phyloP scores from a whole-genome alignment of 2,113 vertebrate species.

The Notiomystis cincta region DNA sequence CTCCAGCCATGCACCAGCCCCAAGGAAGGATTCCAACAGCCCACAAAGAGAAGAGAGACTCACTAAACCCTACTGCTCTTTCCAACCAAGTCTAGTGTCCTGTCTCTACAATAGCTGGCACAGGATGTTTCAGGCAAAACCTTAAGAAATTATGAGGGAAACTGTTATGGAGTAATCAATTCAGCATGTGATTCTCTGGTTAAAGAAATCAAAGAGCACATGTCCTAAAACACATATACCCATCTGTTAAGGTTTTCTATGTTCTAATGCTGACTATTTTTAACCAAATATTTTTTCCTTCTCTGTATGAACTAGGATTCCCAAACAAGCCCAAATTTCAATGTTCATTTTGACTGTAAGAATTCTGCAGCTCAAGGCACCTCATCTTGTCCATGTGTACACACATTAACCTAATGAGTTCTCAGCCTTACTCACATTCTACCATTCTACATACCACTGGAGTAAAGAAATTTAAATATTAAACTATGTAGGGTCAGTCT shows the following conservation, averaged over 20 bases:
- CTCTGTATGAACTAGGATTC: not conserved
- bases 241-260: not conserved
- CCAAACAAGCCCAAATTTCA: not conserved
- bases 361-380: not conserved
- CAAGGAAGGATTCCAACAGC: not conserved
- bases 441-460: not conserved
- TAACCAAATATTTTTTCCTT: not conserved
- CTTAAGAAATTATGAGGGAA: not conserved
- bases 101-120: not conserved
- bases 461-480: not conserved
- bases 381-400: not conserved
- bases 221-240: not conserved
- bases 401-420: not conserved
- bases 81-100: not conserved
- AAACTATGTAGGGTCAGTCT: not conserved
- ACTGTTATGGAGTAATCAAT: not conserved
- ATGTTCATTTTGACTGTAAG: not conserved
- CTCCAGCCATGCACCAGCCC: not conserved
- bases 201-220: not conserved
- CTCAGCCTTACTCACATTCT: not conserved
- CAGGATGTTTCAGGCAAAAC: not conserved
- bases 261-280: not conserved
- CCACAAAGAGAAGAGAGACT: not conserved
- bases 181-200: not conserved
- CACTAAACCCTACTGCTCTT: not conserved